Evolutionary conservation across 2,888 invertebrate species (phyloP).

Genomic region (Epinotia bilunana): DNA sequence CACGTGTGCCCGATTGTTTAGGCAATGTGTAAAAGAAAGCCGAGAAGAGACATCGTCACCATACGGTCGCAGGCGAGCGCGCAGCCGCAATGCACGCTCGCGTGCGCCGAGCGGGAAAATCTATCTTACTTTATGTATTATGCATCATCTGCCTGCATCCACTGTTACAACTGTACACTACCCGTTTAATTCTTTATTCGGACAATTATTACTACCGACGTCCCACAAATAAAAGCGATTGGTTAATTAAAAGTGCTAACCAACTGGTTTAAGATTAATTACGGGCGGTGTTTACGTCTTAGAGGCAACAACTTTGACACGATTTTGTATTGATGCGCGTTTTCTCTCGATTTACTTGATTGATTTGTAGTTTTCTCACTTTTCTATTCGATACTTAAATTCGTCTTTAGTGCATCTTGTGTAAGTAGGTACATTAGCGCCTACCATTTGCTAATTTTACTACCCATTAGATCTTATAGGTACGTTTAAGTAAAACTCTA

Average conservation of each 20-base stretch:
- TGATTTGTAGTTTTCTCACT: constrained; percentile 35
- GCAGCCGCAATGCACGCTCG: constrained; percentile 69
- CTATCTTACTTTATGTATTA: constrained; percentile 70
- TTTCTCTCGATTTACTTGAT: constrained; percentile 37
- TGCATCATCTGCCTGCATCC: constrained; percentile 55
- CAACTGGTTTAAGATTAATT: constrained; percentile 32
- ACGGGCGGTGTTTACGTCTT: constrained; percentile 14
- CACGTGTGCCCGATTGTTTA: constrained; percentile 33
- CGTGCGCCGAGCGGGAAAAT: constrained; percentile 67
- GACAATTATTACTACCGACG: constrained; percentile 32
- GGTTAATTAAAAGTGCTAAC: constrained; percentile 9
- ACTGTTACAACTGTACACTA: constrained; percentile 58
- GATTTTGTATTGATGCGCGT: constrained; percentile 35
- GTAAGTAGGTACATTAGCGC: background rate
- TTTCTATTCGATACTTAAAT: constrained; percentile 15
- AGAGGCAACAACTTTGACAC: constrained; percentile 23
- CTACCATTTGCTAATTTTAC: constrained; percentile 15
- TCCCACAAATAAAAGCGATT: constrained; percentile 24
- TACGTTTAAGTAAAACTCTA: constrained; percentile 5
- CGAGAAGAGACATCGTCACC: constrained; percentile 64
- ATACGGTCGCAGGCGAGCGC: constrained; percentile 69
- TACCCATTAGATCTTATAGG: constrained; percentile 10
- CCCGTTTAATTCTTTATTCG: constrained; percentile 41
- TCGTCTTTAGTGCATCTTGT: constrained; percentile 10
- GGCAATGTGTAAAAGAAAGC: constrained; percentile 66